phyloP scores from a whole-genome alignment of 2,797 vertebrate genomes.

The Caiman crocodilus region DNA sequence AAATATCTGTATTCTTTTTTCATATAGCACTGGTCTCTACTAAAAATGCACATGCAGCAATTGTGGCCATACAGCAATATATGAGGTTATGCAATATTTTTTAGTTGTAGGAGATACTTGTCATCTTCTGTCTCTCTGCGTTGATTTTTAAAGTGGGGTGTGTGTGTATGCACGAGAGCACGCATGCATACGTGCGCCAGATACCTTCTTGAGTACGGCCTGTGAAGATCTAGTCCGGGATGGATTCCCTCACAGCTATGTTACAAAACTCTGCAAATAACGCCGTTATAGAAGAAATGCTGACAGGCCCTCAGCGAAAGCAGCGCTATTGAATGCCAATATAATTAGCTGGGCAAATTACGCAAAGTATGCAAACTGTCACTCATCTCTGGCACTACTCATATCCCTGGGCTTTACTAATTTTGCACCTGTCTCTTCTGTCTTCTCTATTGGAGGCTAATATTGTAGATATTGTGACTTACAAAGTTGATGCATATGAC shows the following conservation, averaged over 20 bases:
- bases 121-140: neutral
- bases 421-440: conserved; percentile 56
- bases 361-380: conserved; percentile 16
- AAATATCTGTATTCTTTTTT: neutral
- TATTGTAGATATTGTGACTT: conserved; percentile 27
- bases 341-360: conserved; percentile 68
- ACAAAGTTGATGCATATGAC: fast-evolving
- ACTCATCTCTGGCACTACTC: conserved; percentile 52
- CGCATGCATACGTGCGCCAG: neutral
- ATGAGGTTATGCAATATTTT: neutral
- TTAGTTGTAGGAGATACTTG: neutral
- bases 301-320: conserved; percentile 62
- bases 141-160: conserved; percentile 17
- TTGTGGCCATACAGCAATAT: neutral
- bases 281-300: conserved; percentile 20
- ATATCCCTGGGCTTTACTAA: conserved; percentile 21
- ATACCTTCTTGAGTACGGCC: neutral
- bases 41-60: neutral
- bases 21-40: neutral
- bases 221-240: conserved; percentile 28
- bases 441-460: conserved; percentile 39
- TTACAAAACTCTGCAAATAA: conserved; percentile 59
- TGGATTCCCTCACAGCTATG: conserved; percentile 45
- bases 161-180: neutral
- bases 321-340: conserved; percentile 43